phyloP scores from a whole-genome alignment of 2,797 vertebrate species.

The Euphonia xanthogaster region DNA sequence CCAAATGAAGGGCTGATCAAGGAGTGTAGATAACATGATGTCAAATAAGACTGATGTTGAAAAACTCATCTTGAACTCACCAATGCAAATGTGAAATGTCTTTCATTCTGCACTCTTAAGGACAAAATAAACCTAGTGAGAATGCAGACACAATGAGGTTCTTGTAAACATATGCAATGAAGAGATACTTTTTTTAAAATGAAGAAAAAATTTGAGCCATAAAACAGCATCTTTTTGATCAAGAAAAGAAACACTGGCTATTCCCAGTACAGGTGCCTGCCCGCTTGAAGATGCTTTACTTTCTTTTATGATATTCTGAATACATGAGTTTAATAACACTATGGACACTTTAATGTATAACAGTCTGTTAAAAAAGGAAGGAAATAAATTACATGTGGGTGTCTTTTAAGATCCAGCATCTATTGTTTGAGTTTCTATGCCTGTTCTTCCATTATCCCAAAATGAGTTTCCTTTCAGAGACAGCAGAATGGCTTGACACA shows the following conservation, averaged over 20 bases:
- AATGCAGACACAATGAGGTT: background rate
- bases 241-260: background rate
- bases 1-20: background rate
- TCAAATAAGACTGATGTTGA: background rate
- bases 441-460: conserved; percentile 56
- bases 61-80: background rate
- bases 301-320: conserved; percentile 16
- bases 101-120: background rate
- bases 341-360: background rate
- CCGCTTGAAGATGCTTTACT: background rate
- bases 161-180: background rate
- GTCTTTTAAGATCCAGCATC: conserved; percentile 15
- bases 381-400: conserved; percentile 46
- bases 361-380: background rate
- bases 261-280: background rate
- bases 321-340: conserved; percentile 28
- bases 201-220: background rate
- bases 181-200: background rate
- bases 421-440: conserved; percentile 48
- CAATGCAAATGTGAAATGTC: background rate
- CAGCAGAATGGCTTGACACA: conserved; percentile 50
- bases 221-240: background rate
- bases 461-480: conserved; percentile 64
- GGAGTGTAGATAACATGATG: background rate
- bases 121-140: background rate